Conservation (phyloP, 2,113 vertebrate species). For the Myodes glareolus region DNA sequence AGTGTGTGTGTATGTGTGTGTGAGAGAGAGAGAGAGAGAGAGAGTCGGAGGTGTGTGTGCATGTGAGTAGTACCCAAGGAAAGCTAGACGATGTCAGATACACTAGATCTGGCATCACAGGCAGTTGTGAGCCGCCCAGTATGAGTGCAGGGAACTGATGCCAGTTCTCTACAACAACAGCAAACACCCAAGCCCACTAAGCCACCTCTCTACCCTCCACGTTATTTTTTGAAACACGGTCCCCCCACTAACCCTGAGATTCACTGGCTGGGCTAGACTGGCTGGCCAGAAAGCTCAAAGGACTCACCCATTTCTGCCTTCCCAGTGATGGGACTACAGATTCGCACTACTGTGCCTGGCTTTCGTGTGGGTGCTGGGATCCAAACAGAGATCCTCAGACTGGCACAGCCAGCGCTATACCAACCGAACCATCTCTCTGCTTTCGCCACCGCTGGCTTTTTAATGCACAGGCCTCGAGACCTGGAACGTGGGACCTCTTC, state of each 20-base stretch:
- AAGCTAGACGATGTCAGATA: neutral
- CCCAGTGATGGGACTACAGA: neutral
- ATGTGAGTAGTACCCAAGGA: neutral
- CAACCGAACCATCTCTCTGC: neutral
- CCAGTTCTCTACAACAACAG: neutral
- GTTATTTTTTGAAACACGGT: neutral
- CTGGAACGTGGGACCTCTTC: slow-evolving; percentile 8
- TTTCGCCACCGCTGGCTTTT: neutral
- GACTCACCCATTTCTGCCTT: neutral
- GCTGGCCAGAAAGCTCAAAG: neutral
- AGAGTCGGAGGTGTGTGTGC: neutral
- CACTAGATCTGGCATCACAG: neutral
- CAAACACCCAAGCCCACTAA: neutral
- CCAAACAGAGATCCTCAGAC: neutral
- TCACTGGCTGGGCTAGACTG: neutral
- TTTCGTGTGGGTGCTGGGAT: neutral
- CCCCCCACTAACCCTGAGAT: neutral
- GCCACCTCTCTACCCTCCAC: neutral
- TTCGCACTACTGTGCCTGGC: too few species aligned
- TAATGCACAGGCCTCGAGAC: neutral
- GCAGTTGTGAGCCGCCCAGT: neutral
- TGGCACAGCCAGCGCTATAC: neutral
- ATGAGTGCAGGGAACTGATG: neutral
- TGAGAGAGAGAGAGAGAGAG: too few species aligned
- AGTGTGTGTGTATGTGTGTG: neutral